Evolutionary conservation across 2,888 invertebrate genomes (phyloP), one percentile per base, ranked within the genome.

Genomic region (Drosophila melanocephala): DNA sequence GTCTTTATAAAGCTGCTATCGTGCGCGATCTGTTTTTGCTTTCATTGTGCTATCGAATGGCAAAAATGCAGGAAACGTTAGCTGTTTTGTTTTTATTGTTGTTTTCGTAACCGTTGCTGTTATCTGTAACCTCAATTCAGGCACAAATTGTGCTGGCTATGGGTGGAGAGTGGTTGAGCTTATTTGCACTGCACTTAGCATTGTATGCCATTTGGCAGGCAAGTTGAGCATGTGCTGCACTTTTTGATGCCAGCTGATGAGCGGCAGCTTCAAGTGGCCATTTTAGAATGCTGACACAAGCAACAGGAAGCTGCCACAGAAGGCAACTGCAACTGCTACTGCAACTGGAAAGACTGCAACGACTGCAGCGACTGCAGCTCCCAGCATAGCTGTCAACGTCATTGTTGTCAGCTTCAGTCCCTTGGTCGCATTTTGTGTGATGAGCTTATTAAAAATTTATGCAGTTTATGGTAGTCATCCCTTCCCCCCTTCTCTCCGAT

Each of bases 371-470:
- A n/a, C 5, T 37, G 32, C 51, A 60, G 35, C 55, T 47, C 22
- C 37, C 50, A 47, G 32, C 26, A 10, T 19, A 47, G 75, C 56
- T 77, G 62, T 69, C 79, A 72, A 32, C 52, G 55, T 60, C 52
- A 59, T 56, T 72, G 72, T 64, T 72, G 37, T 55, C 72, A 69
- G 59, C 50, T 72, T 61, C 32, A 74, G 72, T 81, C 72, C 72
- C 76, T 79, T 75, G 72, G 66, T 68, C 65, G 65, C 75, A 83
- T 81, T 85, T 81, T 77, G 72, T 71, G 72, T 76, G 75, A 58
- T 56, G 53, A 65, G 73, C 80, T 85, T 89, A 85, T 85, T 89
- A 85, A 85, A 85, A 87, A 85, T 89, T 69, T 79, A 89, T 89
- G 80, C 88, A 85, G 69, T 74, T 85, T 85, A 85, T 82, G 71